These are phyloP conservation scores for Aphelocoma californica DNA, from an alignment of 2,797 vertebrate genomes.

Conservation along the genomic window DNA sequence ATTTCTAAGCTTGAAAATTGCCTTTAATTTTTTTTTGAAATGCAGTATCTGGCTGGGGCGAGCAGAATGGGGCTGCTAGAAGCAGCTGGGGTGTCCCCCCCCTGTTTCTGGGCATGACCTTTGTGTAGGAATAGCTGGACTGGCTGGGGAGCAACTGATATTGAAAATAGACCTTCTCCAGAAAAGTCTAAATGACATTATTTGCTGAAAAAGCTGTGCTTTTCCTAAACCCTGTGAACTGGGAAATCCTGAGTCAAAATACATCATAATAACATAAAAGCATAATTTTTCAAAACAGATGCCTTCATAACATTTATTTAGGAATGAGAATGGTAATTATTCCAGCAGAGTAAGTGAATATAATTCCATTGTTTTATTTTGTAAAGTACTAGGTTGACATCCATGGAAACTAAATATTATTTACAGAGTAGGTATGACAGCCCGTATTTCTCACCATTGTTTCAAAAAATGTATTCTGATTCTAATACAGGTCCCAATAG, in stretches of 20 bases:
- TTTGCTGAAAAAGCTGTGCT: constrained; percentile 7
- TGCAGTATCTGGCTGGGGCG: neutral
- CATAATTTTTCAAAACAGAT: constrained; percentile 24
- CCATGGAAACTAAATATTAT: neutral
- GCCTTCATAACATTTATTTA: constrained; percentile 12
- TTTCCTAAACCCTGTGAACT: neutral
- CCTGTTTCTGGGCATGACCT: neutral
- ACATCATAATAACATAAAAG: neutral
- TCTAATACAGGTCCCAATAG: neutral
- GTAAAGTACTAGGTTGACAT: neutral
- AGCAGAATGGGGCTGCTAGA: neutral
- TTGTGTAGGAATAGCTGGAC: neutral
- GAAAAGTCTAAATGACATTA: neutral
- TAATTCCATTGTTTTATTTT: constrained; percentile 1
- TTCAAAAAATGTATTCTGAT: neutral
- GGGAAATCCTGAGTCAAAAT: neutral
- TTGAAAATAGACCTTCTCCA: neutral
- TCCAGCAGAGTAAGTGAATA: neutral
- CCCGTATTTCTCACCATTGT: neutral
- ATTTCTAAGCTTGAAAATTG: neutral
- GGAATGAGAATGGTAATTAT: neutral
- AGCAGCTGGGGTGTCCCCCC: neutral
- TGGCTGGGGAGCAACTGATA: neutral
- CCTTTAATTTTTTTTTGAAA: neutral
- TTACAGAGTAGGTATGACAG: neutral